Evolutionary conservation across 2,113 vertebrate genomes (phyloP), one percentile per base, ranked within the genome.

Genomic region (Eudorcas thomsonii): DNA sequence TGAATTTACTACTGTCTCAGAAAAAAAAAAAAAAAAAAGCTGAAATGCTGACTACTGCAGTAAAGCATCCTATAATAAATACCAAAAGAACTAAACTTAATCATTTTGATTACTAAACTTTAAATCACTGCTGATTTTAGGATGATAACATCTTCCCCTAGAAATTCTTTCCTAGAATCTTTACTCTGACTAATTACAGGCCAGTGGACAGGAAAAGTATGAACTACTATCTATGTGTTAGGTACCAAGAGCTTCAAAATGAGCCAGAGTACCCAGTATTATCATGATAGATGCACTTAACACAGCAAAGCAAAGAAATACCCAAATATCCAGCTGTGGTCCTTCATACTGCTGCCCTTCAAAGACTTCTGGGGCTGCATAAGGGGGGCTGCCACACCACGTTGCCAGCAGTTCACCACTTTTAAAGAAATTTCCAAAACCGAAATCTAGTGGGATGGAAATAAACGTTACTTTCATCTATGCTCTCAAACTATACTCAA

Each of bases 281-380:
- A 78, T 74, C 33, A 45, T 60, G 54, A 91, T 2, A 84, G 52
- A 0, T 7, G n/a, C 9, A 81, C 54, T 91, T 92, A 97, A 95
- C 43, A 57, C 54, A 92, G 88, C 94, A 77, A 85, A 98, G 94
- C 83, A 93, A 93, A 96, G 91, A 84, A 94, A 71, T 99, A 99
- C 99, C 99, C 99, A 99, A 96, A 99, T 99, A 98, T 99, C 99
- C 97, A 99, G 99, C 98, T 99, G 99, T 28, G 99, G 99, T 86
- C 99, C 99, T 98, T 99, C 99, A 14, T 99, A 99, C 83, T 99
- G 99, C 97, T 99, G 99, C 55, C 99, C 99, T 98, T 99, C 99
- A 95, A 99, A 99, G 48, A 99, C 99, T 97, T 99, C 99, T 0
- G 99, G 99, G 94, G 99, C 99, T 71, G 99, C 99, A 0, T 99